Conservation (phyloP, 2,888 invertebrate species). For the Synanthedon tipuliformis region DNA sequence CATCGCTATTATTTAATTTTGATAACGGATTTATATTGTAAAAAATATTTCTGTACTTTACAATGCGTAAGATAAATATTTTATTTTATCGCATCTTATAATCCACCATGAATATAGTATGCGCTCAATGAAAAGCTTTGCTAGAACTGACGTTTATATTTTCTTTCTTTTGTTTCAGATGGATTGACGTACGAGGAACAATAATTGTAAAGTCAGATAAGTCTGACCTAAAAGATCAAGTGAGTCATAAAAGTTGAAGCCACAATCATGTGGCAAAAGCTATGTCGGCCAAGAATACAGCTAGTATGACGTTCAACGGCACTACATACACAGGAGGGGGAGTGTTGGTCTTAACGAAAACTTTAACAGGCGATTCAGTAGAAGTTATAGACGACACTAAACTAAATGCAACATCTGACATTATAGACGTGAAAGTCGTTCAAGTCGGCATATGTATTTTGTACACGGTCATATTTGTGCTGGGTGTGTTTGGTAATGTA, state of each 20-base stretch:
- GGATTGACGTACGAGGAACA: constrained; percentile 27
- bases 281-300: constrained; percentile 24
- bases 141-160: too few relatives aligned
- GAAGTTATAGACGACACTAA: constrained; percentile 55
- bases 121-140: constrained; percentile 1
- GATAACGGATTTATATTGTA: too few relatives aligned
- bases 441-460: constrained; percentile 81
- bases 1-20: too few relatives aligned
- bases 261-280: constrained; percentile 23
- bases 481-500: constrained; percentile 85
- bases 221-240: neutral
- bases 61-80: too few relatives aligned
- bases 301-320: constrained; percentile 47
- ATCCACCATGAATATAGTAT: constrained; percentile 20
- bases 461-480: constrained; percentile 82
- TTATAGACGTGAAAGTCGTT: constrained; percentile 75
- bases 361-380: constrained; percentile 51
- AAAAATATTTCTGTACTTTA: too few relatives aligned
- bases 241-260: constrained; percentile 5
- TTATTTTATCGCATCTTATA: constrained; percentile 3
- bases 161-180: neutral
- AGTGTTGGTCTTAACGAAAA: constrained; percentile 51
- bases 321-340: constrained; percentile 39
- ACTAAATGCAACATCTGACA: constrained; percentile 58
- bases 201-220: constrained; percentile 14